These are phyloP conservation scores for Pseudorhiza aurosa DNA, from an alignment of 30 jellyfish, hydroid and myxozoan genomes.

Conservation along the genomic window DNA sequence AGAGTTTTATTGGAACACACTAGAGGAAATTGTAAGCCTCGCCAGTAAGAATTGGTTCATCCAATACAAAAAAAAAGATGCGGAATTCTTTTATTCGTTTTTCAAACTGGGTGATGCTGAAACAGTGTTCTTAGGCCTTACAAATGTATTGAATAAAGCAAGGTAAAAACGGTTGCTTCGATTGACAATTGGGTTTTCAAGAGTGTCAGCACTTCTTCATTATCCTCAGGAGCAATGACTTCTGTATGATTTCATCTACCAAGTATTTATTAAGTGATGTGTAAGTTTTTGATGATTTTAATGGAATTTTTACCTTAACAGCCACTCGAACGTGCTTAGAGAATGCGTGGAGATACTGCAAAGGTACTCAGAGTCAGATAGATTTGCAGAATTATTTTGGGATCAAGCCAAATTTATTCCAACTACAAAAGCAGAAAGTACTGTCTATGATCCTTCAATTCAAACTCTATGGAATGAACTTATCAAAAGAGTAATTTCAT, in stretches of 20 bases:
- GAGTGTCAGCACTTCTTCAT: too few relatives aligned
- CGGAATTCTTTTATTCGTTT: background rate
- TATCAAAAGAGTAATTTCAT: conserved; percentile 39
- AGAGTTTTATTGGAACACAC: background rate
- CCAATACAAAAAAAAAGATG: background rate
- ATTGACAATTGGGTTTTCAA: too few relatives aligned
- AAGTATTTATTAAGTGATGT: too few relatives aligned
- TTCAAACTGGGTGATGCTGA: conserved; percentile 7
- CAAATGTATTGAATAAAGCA: conserved; percentile 8
- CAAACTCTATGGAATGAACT: conserved; percentile 57
- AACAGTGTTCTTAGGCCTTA: conserved; percentile 15
- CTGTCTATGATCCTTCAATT: conserved; percentile 26
- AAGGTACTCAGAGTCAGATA: background rate
- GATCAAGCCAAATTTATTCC: conserved; percentile 61
- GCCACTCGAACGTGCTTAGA: conserved; percentile 37
- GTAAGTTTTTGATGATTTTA: too few relatives aligned
- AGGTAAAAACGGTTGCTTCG: conserved; percentile 14
- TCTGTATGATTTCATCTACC: too few relatives aligned
- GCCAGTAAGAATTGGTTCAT: conserved; percentile 19
- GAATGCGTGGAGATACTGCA: conserved; percentile 33
- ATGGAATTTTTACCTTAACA: too few relatives aligned
- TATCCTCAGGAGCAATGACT: too few relatives aligned
- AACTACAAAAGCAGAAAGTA: background rate
- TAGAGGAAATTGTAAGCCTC: conserved; percentile 6
- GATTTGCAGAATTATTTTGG: conserved; percentile 39